These are phyloP conservation scores for Lapara coniferarum DNA, from an alignment of 2,888 invertebrate genomes.

Conservation along the genomic window DNA sequence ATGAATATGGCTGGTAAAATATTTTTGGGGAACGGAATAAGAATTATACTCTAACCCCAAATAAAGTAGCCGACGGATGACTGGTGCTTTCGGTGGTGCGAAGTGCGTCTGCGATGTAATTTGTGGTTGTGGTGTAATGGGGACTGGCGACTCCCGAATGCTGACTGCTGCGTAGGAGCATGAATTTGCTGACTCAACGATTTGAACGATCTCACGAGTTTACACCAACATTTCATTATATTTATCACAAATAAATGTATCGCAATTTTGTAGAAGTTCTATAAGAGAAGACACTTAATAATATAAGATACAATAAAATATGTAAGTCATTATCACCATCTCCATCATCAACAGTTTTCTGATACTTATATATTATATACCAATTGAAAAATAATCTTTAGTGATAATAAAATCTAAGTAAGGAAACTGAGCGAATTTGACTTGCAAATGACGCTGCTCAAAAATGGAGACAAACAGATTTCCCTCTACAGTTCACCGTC, in stretches of 20 bases:
- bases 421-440: slow-evolving; percentile 10
- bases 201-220: slow-evolving; percentile 58
- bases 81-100: slow-evolving; percentile 72
- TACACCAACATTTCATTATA: not conserved
- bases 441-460: slow-evolving; percentile 46
- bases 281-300: not conserved
- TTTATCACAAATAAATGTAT: not conserved
- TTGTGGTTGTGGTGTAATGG: slow-evolving; percentile 68
- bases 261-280: not conserved
- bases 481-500: slow-evolving; percentile 49
- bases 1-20: not conserved
- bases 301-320: not conserved
- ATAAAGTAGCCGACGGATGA: slow-evolving; percentile 53
- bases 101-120: slow-evolving; percentile 76
- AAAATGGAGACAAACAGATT: slow-evolving; percentile 56
- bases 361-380: not conserved
- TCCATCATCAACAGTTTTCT: not conserved
- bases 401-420: slow-evolving; percentile 27
- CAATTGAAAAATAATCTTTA: not conserved
- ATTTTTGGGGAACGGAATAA: not conserved
- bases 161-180: slow-evolving; percentile 39
- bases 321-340: not conserved
- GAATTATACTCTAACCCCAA: slow-evolving; percentile 30
- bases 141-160: slow-evolving; percentile 35
- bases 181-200: slow-evolving; percentile 76